Evolutionary conservation across 2,888 invertebrate species (phyloP), one percentile per base, ranked within the genome.

Genomic region (Amphiduros pacificus): DNA sequence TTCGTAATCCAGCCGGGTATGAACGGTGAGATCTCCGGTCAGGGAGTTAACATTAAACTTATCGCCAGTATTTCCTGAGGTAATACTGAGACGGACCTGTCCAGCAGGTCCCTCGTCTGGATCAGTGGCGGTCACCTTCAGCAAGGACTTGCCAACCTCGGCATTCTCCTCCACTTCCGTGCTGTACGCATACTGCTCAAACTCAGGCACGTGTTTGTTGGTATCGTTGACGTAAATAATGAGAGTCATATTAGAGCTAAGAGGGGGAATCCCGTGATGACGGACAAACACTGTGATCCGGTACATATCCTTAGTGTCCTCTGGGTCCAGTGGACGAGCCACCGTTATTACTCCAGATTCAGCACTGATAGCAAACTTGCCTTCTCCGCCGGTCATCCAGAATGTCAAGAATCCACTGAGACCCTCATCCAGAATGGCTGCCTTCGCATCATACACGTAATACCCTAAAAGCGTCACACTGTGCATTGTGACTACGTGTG

Each of bases 341-440:
- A 64, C 29, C 2, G 52, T 44, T 9, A 64, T 54, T 11, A 49
- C 48, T 17, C 64, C 64, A n/a, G 53, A 56, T 6, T 29, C 49
- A 17, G 64, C 52, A 44, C 61, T 61, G 11, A 64, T 49, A 4
- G 41, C 29, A 49, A 64, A 64, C 29, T 57, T 61, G 26, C 64
- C 64, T 2, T 61, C 53, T 4, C 51, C 51, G 11, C 64, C 64
- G 11, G 36, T 51, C 26, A 64, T 17, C 60, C 61, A 64, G 44
- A 57, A 55, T 27, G 64, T 57, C 11, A 64, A 36, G 20, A 52
- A 26, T 1, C 61, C 61, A 54, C 61, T 64, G 9, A 36, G 40
- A 17, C 26, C 41, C 6, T 22, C 36, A 57, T 64, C 64, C 29
- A n/a, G n/a, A n/a, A n/a, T n/a, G n/a, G n/a, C n/a, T 14, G 40